Percentiles rank a stretch among this genome's conserved stretches.
Evolutionary conservation across 1,140 invertebrate genomes (phyloP).

Genomic region (Polypedilum pembai): DNA sequence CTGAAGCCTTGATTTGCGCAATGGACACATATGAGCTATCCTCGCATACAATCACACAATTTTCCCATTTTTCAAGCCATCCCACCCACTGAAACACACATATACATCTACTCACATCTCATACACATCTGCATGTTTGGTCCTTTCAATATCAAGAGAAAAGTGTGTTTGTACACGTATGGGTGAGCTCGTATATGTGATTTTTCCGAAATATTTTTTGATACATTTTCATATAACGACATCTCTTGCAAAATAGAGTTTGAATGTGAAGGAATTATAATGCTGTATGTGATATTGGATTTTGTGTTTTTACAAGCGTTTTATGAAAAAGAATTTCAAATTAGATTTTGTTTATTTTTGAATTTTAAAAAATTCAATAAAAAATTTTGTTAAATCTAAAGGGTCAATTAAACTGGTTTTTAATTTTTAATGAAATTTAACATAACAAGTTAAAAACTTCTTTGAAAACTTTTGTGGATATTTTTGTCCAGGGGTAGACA

Average conservation of each 20-base stretch:
- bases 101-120: not conserved
- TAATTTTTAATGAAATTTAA: too few relatives aligned
- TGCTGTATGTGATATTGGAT: not conserved
- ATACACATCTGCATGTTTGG: not conserved
- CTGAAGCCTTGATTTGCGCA: not conserved
- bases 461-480: too few relatives aligned
- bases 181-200: not conserved
- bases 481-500: too few relatives aligned
- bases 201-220: not conserved
- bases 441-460: too few relatives aligned
- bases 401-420: too few relatives aligned
- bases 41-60: not conserved
- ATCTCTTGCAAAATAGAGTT: constrained; percentile 24
- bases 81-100: not conserved
- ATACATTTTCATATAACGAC: not conserved
- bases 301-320: not conserved
- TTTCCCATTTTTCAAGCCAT: not conserved
- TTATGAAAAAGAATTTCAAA: not conserved
- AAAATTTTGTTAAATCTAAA: too few relatives aligned
- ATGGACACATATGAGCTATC: constrained; percentile 1
- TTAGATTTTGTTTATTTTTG: not conserved
- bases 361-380: not conserved
- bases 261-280: not conserved
- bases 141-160: not conserved
- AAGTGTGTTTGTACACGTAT: not conserved